phyloP scores from a whole-genome alignment of 1,140 invertebrate species.

The Hetaerina americana region DNA sequence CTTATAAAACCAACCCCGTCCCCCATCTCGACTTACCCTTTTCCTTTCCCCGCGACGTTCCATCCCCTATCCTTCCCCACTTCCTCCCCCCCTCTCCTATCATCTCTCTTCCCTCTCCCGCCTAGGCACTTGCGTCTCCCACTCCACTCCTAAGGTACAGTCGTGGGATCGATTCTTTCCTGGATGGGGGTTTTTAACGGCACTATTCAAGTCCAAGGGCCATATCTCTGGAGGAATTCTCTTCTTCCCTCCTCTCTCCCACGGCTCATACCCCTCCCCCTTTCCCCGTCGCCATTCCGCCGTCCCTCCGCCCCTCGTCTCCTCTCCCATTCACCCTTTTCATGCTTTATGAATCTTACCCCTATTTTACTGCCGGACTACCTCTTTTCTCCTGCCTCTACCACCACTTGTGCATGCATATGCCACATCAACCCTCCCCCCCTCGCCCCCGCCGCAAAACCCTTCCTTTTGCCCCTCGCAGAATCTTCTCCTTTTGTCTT shows the following conservation, averaged over 20 bases:
- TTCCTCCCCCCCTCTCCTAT: not conserved
- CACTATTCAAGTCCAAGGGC: not conserved
- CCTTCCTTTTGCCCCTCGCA: too few species aligned
- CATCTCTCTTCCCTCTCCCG: not conserved
- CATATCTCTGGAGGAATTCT: not conserved
- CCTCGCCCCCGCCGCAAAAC: not conserved
- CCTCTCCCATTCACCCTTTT: not conserved
- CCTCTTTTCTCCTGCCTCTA: not conserved
- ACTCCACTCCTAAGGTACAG: not conserved
- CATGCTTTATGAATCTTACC: conserved; percentile 1
- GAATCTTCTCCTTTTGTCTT: not conserved
- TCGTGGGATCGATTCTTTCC: not conserved
- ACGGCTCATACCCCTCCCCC: too few species aligned
- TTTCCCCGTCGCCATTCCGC: too few species aligned
- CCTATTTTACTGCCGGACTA: not conserved
- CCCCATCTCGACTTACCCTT: not conserved
- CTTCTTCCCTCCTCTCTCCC: too few species aligned
- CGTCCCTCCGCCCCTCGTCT: too few species aligned
- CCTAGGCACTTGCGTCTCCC: not conserved
- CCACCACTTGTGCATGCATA: too few species aligned
- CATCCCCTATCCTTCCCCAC: too few species aligned
- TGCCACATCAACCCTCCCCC: too few species aligned
- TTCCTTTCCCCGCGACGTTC: too few species aligned
- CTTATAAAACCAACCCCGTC: not conserved
- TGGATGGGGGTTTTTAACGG: not conserved